Conservation (phyloP, 1,140 invertebrate species). For the Hylaeus volcanicus region DNA sequence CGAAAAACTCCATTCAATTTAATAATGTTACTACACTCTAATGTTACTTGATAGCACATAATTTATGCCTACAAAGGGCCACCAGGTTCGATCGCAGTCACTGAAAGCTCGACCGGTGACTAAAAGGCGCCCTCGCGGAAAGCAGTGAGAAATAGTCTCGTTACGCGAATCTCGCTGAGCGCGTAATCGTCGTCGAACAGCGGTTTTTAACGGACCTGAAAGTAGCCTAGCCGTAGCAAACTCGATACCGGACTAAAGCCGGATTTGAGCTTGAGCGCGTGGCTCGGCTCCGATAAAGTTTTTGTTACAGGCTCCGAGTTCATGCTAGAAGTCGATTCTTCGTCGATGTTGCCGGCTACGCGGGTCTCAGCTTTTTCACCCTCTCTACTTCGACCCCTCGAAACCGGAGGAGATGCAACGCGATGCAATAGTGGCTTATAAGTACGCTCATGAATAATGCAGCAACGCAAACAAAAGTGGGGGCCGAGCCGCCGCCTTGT, state of each 20-base stretch:
- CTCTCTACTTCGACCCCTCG: not conserved
- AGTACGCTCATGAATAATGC: slow-evolving; percentile 78
- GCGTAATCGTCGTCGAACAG: slow-evolving; percentile 43
- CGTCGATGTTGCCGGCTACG: slow-evolving; percentile 23
- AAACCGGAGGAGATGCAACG: slow-evolving; percentile 48
- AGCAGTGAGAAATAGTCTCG: slow-evolving; percentile 11
- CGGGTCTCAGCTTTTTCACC: not conserved
- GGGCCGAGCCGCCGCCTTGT: slow-evolving; percentile 44
- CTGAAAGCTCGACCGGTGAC: not conserved
- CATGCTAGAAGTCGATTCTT: slow-evolving; percentile 60
- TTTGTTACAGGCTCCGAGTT: slow-evolving; percentile 46
- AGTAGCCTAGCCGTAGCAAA: slow-evolving; percentile 43
- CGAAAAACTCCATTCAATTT: too few relatives aligned
- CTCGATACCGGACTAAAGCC: slow-evolving; percentile 52
- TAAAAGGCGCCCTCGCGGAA: not conserved
- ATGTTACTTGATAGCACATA: too few relatives aligned
- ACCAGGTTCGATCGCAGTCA: too few relatives aligned
- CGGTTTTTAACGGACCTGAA: slow-evolving; percentile 37
- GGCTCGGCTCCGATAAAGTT: slow-evolving; percentile 59
- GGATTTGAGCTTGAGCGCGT: slow-evolving; percentile 57
- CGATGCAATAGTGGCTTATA: slow-evolving; percentile 75
- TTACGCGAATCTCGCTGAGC: slow-evolving; percentile 16
- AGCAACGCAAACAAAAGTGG: slow-evolving; percentile 73
- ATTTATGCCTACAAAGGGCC: too few relatives aligned
- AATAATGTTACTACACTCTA: too few relatives aligned